Evolutionary conservation across 2,797 vertebrate genomes (phyloP).

Genomic region (Amphiprion clarkii): DNA sequence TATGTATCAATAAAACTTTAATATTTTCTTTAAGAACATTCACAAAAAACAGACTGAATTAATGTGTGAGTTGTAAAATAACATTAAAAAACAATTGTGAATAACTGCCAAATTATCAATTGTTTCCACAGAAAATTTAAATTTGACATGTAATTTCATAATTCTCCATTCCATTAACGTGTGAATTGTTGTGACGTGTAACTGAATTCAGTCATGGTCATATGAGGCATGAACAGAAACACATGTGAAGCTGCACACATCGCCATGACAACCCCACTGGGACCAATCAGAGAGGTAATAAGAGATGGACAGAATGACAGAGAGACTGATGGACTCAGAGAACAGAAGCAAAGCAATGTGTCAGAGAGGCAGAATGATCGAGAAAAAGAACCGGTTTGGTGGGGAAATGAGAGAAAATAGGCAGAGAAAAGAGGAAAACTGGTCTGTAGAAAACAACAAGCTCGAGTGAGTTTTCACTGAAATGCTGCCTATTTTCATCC

Average conservation of each 20-base stretch:
- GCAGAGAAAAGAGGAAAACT: not conserved
- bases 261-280: slow-evolving; percentile 69
- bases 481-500: slow-evolving; percentile 5
- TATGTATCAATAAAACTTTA: too few relatives aligned
- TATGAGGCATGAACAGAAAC: slow-evolving; percentile 52
- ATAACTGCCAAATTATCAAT: too few relatives aligned
- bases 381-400: not conserved
- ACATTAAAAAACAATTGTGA: too few relatives aligned
- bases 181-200: too few relatives aligned
- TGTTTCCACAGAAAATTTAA: too few relatives aligned
- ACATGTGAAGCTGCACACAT: slow-evolving; percentile 49
- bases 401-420: not conserved
- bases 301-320: not conserved
- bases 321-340: not conserved
- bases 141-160: too few relatives aligned
- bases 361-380: not conserved
- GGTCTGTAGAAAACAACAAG: not conserved
- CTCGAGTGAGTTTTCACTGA: not conserved
- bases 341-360: not conserved
- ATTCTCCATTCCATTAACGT: too few relatives aligned
- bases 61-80: too few relatives aligned
- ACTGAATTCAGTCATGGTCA: slow-evolving; percentile 31
- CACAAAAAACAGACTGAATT: too few relatives aligned
- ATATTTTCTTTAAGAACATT: too few relatives aligned
- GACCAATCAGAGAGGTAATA: slow-evolving; percentile 9